These are phyloP conservation scores for Heterotis niloticus DNA, from an alignment of 2,113 vertebrate species.

Conservation along the genomic window DNA sequence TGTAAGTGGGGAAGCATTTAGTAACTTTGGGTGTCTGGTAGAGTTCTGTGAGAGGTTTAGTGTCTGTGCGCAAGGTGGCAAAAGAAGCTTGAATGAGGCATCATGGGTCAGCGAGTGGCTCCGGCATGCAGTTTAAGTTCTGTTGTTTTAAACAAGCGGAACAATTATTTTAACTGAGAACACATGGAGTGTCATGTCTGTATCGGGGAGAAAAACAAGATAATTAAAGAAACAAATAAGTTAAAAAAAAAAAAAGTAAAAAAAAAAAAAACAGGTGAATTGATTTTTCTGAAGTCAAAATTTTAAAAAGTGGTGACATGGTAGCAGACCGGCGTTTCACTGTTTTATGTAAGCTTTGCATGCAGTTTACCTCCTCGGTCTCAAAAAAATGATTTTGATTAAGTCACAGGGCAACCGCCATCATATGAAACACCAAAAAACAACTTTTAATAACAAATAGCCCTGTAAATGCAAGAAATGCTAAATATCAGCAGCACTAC, in stretches of 20 bases:
- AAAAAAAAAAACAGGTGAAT: constrained; percentile 17
- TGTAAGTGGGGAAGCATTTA: neutral
- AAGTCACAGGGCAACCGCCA: too few species aligned
- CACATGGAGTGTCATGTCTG: constrained; percentile 25
- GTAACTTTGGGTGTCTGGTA: constrained; percentile 4
- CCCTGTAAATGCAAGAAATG: too few species aligned
- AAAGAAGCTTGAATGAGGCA: constrained; percentile 14
- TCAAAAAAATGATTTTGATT: too few species aligned
- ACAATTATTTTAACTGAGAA: constrained; percentile 23
- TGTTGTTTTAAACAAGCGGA: constrained; percentile 17
- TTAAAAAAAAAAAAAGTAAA: neutral
- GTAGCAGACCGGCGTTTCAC: too few species aligned
- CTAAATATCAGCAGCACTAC: too few species aligned
- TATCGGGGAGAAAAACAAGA: constrained; percentile 22
- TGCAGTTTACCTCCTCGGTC: too few species aligned
- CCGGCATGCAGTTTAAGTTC: constrained; percentile 13
- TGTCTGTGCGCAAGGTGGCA: constrained; percentile 7
- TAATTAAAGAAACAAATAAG: constrained; percentile 24
- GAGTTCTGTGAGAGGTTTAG: constrained; percentile 12
- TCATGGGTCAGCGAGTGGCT: constrained; percentile 10
- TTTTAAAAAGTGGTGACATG: too few species aligned
- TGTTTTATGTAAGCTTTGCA: too few species aligned
- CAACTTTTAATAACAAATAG: too few species aligned
- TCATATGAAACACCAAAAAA: too few species aligned
- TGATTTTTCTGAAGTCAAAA: neutral